Base-by-base conservation (phyloP, 2,888 invertebrate species). In the Leptinotarsa tumamoca region DNA sequence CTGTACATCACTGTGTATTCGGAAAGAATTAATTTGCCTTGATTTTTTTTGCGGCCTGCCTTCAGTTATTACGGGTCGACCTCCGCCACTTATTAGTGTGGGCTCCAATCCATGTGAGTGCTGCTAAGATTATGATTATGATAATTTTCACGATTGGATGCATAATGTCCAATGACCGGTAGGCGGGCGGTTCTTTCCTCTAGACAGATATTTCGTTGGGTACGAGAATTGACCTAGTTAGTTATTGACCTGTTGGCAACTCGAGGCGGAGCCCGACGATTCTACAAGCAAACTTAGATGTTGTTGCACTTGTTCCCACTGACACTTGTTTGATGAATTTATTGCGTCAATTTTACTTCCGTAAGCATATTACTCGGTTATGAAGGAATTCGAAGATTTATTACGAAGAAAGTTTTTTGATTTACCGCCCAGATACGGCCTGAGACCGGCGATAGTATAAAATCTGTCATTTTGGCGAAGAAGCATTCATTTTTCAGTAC, bases 181-280 rank as follows among this genome's bases (percentile, higher is more conserved):
- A 79, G 83, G 85, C 84, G 83, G 84, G 84, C 85, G 85, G 84
- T 85, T 84, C 83, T 83, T 84, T 83, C 82, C 84, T 82, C 80
- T 75, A 81, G 79, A 84, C 84, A 84, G 84, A 83, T 86, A 82
- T 86, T 84, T 84, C 85, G 86, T 86, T 85, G 86, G 85, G 80
- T 83, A 82, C 83, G 83, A 80, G 82, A 81, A 79, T 67, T 85
- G 86, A 86, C 86, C 86, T 81, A 86, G 85, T 86, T 85, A 83
- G 84, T 84, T 86, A 86, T 86, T 86, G 86, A 86, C 86, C 86
- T 86, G 86, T 85, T 84, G 84, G 84, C 83, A 80, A 73, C 78
- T 77, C 83, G 82, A 86, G 86, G 86, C 85, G 86, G 85, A 82
- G 86, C 85, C 79, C 79, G 74, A 69, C 73, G 71, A 71, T 49